Conservation (phyloP, 1,140 invertebrate genomes). For the Aphelenchoides besseyi region DNA sequence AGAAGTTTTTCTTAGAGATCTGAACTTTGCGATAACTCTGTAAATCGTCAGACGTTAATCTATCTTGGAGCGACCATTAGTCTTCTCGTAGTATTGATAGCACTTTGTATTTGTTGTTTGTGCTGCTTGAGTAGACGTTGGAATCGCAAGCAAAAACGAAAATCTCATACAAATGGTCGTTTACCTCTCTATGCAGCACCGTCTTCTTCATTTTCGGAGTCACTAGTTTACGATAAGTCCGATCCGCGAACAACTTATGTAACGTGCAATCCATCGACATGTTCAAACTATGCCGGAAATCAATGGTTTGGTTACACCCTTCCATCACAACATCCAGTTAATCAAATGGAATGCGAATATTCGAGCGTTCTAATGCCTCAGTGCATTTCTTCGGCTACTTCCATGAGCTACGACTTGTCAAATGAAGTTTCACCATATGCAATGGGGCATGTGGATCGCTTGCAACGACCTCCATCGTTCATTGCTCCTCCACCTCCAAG, state of each 20-base stretch:
- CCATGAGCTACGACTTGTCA: not conserved
- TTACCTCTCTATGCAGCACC: not conserved
- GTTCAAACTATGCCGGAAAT: too few relatives aligned
- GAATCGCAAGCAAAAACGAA: not conserved
- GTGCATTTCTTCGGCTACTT: not conserved
- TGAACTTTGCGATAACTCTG: not conserved
- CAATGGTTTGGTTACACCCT: not conserved
- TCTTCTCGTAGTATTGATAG: not conserved
- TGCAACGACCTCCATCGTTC: not conserved
- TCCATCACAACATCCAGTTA: not conserved
- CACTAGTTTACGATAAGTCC: conserved; percentile 2
- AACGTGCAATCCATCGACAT: not conserved
- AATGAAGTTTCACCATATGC: not conserved
- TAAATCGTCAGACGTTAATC: not conserved
- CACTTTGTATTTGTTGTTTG: not conserved
- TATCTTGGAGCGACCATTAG: not conserved
- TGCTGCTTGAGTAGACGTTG: not conserved
- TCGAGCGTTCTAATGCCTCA: not conserved
- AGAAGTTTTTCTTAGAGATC: not conserved
- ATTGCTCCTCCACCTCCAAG: not conserved
- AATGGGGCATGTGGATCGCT: not conserved
- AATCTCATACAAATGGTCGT: not conserved
- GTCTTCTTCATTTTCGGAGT: conserved; percentile 10
- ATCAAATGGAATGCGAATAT: not conserved
- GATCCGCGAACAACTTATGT: not conserved